These are phyloP conservation scores for Eupithecia dodoneata DNA, from an alignment of 2,888 invertebrate species.

Conservation along the genomic window DNA sequence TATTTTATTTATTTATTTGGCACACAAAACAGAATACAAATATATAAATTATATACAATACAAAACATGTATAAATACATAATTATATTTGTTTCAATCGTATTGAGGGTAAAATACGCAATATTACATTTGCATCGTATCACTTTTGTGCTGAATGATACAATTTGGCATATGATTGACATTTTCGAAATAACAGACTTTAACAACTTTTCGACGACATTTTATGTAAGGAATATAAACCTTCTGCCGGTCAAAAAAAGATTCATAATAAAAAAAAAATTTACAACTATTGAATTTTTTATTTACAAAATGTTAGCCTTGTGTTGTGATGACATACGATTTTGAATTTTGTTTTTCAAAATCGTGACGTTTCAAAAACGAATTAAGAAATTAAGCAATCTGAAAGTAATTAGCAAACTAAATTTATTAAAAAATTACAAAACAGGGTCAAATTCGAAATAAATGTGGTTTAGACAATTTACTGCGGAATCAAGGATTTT, in stretches of 20 bases:
- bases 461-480: background rate
- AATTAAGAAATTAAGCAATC: background rate
- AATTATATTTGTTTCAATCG: too few species aligned
- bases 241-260: background rate
- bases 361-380: background rate
- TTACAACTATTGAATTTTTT: background rate
- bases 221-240: background rate
- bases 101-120: too few species aligned
- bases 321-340: background rate
- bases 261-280: background rate
- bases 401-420: background rate
- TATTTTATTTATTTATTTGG: too few species aligned
- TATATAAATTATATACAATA: too few species aligned
- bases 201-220: background rate
- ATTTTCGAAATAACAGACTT: conserved; percentile 1
- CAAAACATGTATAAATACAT: too few species aligned
- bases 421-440: background rate
- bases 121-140: background rate
- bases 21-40: too few species aligned
- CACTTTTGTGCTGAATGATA: background rate
- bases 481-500: conserved; percentile 9
- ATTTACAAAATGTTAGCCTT: background rate
- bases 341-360: background rate
- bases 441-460: background rate
- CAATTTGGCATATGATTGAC: conserved; percentile 1